Evolutionary conservation across 1,140 invertebrate species (phyloP), one percentile per base, ranked within the genome.

Genomic region (Cotesia chilonis): DNA sequence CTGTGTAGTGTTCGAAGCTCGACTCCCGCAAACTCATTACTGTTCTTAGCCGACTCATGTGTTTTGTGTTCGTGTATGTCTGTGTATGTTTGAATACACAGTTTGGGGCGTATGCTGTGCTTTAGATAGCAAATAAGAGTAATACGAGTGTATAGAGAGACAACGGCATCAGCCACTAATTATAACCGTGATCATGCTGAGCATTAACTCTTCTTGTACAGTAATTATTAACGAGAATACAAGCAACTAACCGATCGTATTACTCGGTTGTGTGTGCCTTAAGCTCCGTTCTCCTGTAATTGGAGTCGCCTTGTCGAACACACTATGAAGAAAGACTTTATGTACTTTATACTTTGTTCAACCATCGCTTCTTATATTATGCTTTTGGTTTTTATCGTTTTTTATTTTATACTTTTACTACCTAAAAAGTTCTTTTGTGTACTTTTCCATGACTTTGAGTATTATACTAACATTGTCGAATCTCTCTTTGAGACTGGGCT

Each of bases 141-240:
- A 36, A 38, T 14, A n/a, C 38, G 17, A 20, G 54, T 47, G 41
- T 47, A 47, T 47, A 71, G 51, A 66, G 52, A 66, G 35, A 70
- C 61, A 70, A 59, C 52, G 37, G 41, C 41, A 47, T 6, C 71
- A 67, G 61, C 59, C 63, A 76, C 79, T 81, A 82, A 82, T 82
- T 82, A 82, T 79, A 76, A 78, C 54, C 77, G 72, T 76, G 78
- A 78, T 78, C 75, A 73, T 73, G 72, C 54, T 74, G 70, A 47
- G 77, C 76, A 80, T 80, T 80, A 79, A 75, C 75, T 80, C 75
- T 77, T 74, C 78, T 77, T 75, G 74, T 74, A 78, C 77, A 70
- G 72, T 80, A 82, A 82, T 82, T 81, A 80, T 82, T 82, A 82
- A 82, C 76, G 80, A 78, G 76, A 70, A 71, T 75, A 74, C 72